Evolutionary conservation across 2,888 invertebrate genomes (phyloP), one percentile per base, ranked within the genome.

Genomic region (Mesochorus sp.): DNA sequence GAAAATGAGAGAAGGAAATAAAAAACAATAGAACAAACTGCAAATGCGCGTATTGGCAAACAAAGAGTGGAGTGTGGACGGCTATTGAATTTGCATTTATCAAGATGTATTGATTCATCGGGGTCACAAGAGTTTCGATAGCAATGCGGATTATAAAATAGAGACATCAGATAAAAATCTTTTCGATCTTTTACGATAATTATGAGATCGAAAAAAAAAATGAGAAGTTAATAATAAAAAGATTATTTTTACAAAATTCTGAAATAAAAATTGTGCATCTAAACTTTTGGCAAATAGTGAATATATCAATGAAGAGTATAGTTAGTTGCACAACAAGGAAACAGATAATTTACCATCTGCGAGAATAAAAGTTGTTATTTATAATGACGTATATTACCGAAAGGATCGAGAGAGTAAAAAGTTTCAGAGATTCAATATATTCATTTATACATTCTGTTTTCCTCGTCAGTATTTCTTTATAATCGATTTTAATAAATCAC

Each of bases 401-500:
- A n/a, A n/a, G 17, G 71, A 24, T 64, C 62, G 47, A 14, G 6
- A 24, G 55, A 51, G 61, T 61, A 51, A 57, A 73, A 68, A 49
- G 49, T 17, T 37, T 67, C 14, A 10, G 24, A 26, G 66, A 66
- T 55, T 19, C 19, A 44, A 61, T 68, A 39, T n/a, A 37, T 21
- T 42, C 17, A 42, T 26, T 10, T 42, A n/a, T n/a, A n/a, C n/a
- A n/a, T n/a, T n/a, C n/a, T n/a, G n/a, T 42, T 67, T 57, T 39
- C 14, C 49, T 28, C 17, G 34, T 19, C 17, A 14, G 12, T 51
- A 14, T n/a, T 24, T 1, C 42, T 51, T 57, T 51, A 59, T 59
- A 78, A 74, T 73, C 59, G 59, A 74, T 78, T 74, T 78, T 70
- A n/a, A n/a, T n/a, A 37, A 51, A 59, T 57, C 73, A 34, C 62